phyloP scores from a whole-genome alignment of 30 jellyfish, hydroid and myxozoan genomes.

The Chironex yamaguchii region DNA sequence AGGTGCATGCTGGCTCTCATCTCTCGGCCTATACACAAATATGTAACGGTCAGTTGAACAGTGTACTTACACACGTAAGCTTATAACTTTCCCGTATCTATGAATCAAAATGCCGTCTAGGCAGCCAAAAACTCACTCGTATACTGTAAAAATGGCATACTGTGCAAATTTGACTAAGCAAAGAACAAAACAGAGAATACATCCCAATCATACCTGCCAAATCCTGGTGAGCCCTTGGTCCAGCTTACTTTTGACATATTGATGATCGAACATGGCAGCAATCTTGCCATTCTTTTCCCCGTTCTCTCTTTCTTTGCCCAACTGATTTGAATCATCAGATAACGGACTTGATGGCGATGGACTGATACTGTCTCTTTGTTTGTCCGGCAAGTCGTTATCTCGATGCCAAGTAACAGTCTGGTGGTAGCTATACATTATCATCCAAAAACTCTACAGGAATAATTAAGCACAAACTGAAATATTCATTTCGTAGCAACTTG shows the following conservation, averaged over 20 bases:
- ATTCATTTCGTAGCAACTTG: too few species aligned
- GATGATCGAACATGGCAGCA: constrained; percentile 79
- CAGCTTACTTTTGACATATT: constrained; percentile 81
- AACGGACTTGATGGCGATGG: constrained; percentile 49
- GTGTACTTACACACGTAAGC: too few species aligned
- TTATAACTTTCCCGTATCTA: too few species aligned
- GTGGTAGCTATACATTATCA: constrained; percentile 83
- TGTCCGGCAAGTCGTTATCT: constrained; percentile 38
- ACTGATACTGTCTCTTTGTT: too few species aligned
- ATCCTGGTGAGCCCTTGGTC: constrained; percentile 93
- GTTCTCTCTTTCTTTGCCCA: constrained; percentile 41
- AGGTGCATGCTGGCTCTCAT: too few species aligned
- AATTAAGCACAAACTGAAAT: too few species aligned
- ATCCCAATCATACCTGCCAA: constrained; percentile 90
- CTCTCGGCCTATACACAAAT: too few species aligned
- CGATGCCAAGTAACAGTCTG: constrained; percentile 90
- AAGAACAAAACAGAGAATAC: too few species aligned
- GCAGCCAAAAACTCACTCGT: too few species aligned
- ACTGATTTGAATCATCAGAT: constrained; percentile 22
- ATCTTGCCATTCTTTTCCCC: constrained; percentile 12
- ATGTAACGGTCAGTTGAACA: too few species aligned
- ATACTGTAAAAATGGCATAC: too few species aligned
- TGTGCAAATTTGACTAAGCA: not conserved
- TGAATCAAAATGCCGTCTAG: too few species aligned
- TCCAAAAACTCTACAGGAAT: constrained; percentile 85